These are phyloP conservation scores for Remorina albescens DNA, from an alignment of 2,797 vertebrate species.

Conservation along the genomic window DNA sequence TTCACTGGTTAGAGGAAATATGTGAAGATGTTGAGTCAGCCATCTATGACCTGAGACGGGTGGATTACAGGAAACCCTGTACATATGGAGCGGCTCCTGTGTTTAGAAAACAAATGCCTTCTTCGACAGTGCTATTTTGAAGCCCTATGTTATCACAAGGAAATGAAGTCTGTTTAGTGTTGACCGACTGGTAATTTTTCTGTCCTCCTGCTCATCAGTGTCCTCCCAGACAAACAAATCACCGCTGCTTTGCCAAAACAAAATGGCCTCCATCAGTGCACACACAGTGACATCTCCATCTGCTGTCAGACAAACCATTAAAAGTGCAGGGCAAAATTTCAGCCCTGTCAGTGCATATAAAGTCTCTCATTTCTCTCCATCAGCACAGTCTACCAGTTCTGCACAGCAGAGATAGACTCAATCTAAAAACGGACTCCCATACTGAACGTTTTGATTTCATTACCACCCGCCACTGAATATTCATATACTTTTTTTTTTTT, in stretches of 20 bases:
- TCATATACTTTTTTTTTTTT: constrained; percentile 84
- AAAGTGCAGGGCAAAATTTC: constrained; percentile 83
- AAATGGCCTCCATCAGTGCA: constrained; percentile 80
- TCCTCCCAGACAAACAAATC: constrained; percentile 79
- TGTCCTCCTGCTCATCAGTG: constrained; percentile 69
- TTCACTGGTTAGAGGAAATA: constrained; percentile 11
- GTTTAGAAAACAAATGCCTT: constrained; percentile 43
- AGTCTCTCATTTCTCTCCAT: constrained; percentile 86
- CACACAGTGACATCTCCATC: constrained; percentile 82
- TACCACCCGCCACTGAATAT: constrained; percentile 86
- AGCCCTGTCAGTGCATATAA: constrained; percentile 86
- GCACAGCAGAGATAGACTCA: constrained; percentile 77
- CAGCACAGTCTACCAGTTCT: constrained; percentile 83
- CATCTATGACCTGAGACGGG: constrained; percentile 33
- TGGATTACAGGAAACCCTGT: constrained; percentile 27
- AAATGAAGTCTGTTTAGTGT: constrained; percentile 73
- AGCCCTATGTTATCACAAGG: constrained; percentile 49
- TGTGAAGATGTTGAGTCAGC: background rate
- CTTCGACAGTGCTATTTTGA: constrained; percentile 49
- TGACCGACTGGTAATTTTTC: constrained; percentile 77
- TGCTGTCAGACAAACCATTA: constrained; percentile 85
- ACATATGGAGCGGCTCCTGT: constrained; percentile 10
- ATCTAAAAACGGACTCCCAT: constrained; percentile 82
- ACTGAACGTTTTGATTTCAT: constrained; percentile 87
- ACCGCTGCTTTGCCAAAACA: constrained; percentile 76